These are phyloP conservation scores for Siphlonurus alternatus DNA, from an alignment of 2,888 invertebrate species.

Conservation along the genomic window DNA sequence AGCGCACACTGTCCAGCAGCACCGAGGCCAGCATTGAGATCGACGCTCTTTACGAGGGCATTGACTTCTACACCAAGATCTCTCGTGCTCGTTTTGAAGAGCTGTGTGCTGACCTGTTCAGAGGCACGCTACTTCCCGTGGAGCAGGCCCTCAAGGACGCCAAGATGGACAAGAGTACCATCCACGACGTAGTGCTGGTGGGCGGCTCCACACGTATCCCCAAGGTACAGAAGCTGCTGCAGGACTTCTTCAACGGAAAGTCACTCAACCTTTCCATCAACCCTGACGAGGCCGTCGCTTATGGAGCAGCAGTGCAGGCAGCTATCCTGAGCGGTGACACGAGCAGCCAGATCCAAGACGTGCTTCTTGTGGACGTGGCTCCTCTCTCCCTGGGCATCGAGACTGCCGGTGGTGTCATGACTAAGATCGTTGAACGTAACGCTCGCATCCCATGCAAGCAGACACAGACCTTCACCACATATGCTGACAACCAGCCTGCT, in stretches of 20 bases:
- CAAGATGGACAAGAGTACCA: constrained; percentile 26
- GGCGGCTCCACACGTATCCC: constrained; percentile 70
- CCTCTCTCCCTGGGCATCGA: constrained; percentile 50
- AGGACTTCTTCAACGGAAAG: constrained; percentile 60
- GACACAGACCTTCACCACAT: constrained; percentile 69
- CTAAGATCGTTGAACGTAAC: constrained; percentile 68
- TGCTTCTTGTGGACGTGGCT: constrained; percentile 65
- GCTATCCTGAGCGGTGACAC: constrained; percentile 50
- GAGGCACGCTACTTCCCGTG: constrained; percentile 56
- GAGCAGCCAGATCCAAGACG: constrained; percentile 54
- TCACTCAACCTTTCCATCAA: constrained; percentile 56
- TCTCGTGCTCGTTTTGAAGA: constrained; percentile 62
- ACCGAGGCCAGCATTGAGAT: constrained; percentile 59
- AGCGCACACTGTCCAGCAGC: constrained; percentile 58
- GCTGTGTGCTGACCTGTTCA: constrained; percentile 50
- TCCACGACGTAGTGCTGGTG: constrained; percentile 56
- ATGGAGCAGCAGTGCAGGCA: constrained; percentile 58
- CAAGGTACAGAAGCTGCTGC: constrained; percentile 54
- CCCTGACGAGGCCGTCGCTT: constrained; percentile 67
- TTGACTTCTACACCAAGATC: constrained; percentile 42
- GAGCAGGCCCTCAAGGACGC: constrained; percentile 63
- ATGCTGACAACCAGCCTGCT: constrained; percentile 80
- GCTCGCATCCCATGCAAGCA: constrained; percentile 60
- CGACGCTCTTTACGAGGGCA: constrained; percentile 54
- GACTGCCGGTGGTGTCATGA: constrained; percentile 68